phyloP scores from a whole-genome alignment of 2,113 vertebrate genomes.

The Arvicanthis niloticus region DNA sequence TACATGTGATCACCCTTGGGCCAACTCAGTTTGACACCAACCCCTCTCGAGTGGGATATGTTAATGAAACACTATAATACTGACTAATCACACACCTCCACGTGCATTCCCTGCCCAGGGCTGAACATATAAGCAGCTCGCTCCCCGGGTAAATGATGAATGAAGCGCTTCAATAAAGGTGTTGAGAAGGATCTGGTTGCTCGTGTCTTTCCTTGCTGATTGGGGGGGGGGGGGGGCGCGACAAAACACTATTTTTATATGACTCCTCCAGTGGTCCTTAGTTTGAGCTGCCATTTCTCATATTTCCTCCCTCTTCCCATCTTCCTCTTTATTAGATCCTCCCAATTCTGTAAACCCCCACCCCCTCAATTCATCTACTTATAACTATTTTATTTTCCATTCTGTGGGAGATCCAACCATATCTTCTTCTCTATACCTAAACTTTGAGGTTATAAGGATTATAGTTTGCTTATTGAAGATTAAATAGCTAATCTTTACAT shows the following conservation, averaged over 20 bases:
- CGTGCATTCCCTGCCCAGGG: too few species aligned
- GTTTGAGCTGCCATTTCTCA: neutral
- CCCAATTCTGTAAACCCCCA: neutral
- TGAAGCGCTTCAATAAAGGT: too few species aligned
- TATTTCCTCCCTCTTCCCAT: rapidly evolving
- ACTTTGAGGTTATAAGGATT: neutral
- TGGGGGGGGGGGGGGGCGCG: too few species aligned
- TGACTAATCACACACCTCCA: too few species aligned
- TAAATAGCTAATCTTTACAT: neutral
- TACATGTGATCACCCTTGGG: too few species aligned
- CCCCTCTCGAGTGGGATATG: too few species aligned
- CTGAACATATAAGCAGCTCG: too few species aligned
- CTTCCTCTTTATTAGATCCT: rapidly evolving
- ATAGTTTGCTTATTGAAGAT: neutral
- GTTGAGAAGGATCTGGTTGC: too few species aligned
- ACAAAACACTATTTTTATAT: neutral
- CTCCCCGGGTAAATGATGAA: too few species aligned
- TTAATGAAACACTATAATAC: too few species aligned
- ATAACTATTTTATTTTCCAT: neutral
- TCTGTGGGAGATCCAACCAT: neutral
- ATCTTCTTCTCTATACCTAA: neutral
- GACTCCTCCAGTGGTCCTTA: neutral
- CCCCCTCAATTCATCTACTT: neutral
- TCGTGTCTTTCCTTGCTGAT: too few species aligned
- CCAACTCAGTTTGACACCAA: too few species aligned